Evolutionary conservation across 2,113 vertebrate genomes (phyloP).

Genomic region (Cyprinodon tularosa): DNA sequence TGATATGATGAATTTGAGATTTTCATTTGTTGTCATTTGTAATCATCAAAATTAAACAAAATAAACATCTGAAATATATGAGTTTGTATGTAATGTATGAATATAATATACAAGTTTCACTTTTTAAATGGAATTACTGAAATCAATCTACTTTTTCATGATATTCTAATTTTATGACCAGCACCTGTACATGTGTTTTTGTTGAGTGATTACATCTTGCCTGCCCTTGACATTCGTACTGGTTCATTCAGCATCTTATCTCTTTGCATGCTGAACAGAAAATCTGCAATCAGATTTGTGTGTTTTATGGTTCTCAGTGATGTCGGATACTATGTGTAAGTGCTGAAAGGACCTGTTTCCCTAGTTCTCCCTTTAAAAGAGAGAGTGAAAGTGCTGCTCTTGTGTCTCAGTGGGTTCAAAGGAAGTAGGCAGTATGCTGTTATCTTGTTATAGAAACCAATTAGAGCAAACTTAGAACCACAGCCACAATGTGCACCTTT

Average conservation of each 20-base stretch:
- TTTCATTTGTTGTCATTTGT: no score
- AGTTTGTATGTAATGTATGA: no score
- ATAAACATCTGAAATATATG: no score
- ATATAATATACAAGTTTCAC: no score
- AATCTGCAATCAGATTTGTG: neutral
- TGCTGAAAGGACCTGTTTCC: conserved; percentile 20
- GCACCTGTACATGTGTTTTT: neutral
- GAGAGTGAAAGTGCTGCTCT: conserved; percentile 49
- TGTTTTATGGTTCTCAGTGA: conserved; percentile 5
- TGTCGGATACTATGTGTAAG: neutral
- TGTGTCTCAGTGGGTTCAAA: conserved; percentile 30
- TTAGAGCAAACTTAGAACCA: conserved; percentile 21
- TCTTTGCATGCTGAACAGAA: neutral
- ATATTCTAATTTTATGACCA: no score
- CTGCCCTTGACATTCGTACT: conserved; percentile 9
- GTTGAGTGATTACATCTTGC: conserved; percentile 43
- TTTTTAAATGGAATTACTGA: no score
- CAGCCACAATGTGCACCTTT: conserved; percentile 9
- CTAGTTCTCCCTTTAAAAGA: conserved; percentile 3
- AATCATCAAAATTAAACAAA: no score
- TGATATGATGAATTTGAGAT: no score
- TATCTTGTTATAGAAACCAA: conserved; percentile 16
- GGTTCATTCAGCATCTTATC: conserved; percentile 5
- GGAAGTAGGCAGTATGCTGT: conserved; percentile 37
- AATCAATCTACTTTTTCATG: no score